Base-by-base conservation (phyloP, 2,113 vertebrate species). In the Tichodroma muraria region DNA sequence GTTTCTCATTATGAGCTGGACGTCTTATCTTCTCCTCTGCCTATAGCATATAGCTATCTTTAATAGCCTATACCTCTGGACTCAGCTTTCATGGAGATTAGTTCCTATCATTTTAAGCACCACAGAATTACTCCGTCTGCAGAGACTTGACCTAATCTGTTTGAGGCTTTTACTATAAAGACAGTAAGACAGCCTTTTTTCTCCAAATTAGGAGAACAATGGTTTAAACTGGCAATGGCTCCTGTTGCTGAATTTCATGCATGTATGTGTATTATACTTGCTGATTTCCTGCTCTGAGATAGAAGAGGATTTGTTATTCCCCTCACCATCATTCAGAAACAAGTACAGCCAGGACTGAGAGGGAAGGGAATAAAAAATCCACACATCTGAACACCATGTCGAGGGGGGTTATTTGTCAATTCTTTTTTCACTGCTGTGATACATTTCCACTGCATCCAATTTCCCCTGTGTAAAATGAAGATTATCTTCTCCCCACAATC, bases 71-170 rank as follows among this genome's bases (percentile, higher is more conserved):
- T 52, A 92, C 83, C 71, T 89, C 61, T 65, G 84, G 89, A 90
- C 92, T 95, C 93, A 92, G 96, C 94, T 97, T 97, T 92, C 90
- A 92, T 96, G 94, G 85, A 97, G 97, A 97, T 97, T 97, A 97
- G 89, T 85, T 96, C 92, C 96, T 94, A 95, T 96, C 94, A 90
- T 95, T 96, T 97, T 96, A 95, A 97, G 93, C 86, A 93, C 93
- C 56, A 87, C 94, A 91, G 95, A 97, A 97, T 97, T 97, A 97
- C 91, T 94, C 93, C 75, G 95, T 96, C 96, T 97, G 97, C 94
- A 95, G 96, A 96, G 97, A 95, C 89, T 89, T 97, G 97, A 97
- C 96, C 96, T 96, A 96, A 97, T 96, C 94, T 97, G 93, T 96
- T 95, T 78, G 93, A 94, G 91, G 89, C 77, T 97, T 95, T 94